These are phyloP conservation scores for Resseliella maxima DNA, from an alignment of 2,888 invertebrate species.

Conservation along the genomic window DNA sequence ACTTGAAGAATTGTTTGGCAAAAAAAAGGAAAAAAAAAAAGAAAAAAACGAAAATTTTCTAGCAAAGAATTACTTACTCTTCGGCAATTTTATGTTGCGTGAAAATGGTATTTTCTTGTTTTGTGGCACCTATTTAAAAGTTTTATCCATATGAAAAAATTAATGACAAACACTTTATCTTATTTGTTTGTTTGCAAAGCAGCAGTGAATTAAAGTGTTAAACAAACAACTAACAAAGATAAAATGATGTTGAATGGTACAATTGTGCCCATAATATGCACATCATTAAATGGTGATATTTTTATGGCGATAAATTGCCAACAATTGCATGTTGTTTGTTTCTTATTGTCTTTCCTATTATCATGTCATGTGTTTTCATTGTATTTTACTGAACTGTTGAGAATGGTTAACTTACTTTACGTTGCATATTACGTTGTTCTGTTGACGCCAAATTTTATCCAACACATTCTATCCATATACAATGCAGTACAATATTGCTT, in stretches of 20 bases:
- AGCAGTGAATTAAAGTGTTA: background rate
- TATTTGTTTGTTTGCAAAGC: too few relatives aligned
- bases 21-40: too few relatives aligned
- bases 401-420: background rate
- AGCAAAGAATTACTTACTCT: too few relatives aligned
- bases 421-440: background rate
- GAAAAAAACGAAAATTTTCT: too few relatives aligned
- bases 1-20: too few relatives aligned
- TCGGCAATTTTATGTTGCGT: too few relatives aligned
- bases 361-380: background rate
- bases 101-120: too few relatives aligned
- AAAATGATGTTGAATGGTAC: background rate
- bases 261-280: background rate
- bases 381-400: background rate
- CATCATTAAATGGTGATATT: conserved; percentile 21
- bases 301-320: conserved; percentile 27
- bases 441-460: too few relatives aligned
- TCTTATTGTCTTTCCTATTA: background rate
- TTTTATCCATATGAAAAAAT: too few relatives aligned
- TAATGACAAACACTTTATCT: too few relatives aligned
- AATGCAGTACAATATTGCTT: background rate
- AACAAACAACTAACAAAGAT: background rate
- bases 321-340: background rate
- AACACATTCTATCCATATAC: background rate
- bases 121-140: too few relatives aligned